Percentiles rank a stretch among this genome's conserved stretches.
These are phyloP conservation scores for Scaptodrosophila latifasciaeformis DNA, from an alignment of 2,888 invertebrate genomes.

Conservation along the genomic window DNA sequence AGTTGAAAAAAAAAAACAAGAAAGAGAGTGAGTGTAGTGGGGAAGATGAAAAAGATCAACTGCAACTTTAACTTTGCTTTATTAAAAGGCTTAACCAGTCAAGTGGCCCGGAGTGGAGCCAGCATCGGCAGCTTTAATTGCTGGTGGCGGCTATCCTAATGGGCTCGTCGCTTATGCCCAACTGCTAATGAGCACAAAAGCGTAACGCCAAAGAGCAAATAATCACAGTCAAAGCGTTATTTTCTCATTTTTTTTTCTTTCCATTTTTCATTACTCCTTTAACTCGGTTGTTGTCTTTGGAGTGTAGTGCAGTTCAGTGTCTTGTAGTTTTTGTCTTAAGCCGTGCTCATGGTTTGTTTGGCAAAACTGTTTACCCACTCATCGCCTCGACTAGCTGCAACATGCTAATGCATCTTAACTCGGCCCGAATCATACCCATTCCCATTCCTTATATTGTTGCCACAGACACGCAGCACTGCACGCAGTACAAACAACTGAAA, in stretches of 20 bases:
- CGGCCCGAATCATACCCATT: constrained; percentile 25
- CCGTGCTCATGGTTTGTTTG: constrained; percentile 8
- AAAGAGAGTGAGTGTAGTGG: no score
- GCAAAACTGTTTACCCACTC: constrained; percentile 7
- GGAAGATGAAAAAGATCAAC: no score
- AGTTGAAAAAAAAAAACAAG: no score
- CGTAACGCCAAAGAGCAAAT: constrained; percentile 58
- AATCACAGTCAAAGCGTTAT: constrained; percentile 19
- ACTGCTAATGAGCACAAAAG: constrained; percentile 70
- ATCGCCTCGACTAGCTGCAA: constrained; percentile 25
- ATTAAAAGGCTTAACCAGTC: constrained; percentile 53
- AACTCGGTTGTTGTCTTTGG: no score
- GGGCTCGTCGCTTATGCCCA: constrained; percentile 38
- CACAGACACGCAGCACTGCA: constrained; percentile 1
- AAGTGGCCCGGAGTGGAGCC: constrained; percentile 16
- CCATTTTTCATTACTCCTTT: no score
- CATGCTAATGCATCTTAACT: constrained; percentile 59
- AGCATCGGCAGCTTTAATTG: constrained; percentile 23
- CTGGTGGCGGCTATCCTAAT: constrained; percentile 27
- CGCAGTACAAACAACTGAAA: constrained; percentile 2
- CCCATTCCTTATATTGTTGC: not conserved
- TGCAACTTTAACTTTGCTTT: constrained; percentile 39
- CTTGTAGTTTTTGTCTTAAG: constrained; percentile 58
- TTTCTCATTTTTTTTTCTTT: no score
- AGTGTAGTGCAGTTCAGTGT: no score